These are phyloP conservation scores for Criorhina ranunculi DNA, from an alignment of 2,888 invertebrate genomes.

Conservation along the genomic window DNA sequence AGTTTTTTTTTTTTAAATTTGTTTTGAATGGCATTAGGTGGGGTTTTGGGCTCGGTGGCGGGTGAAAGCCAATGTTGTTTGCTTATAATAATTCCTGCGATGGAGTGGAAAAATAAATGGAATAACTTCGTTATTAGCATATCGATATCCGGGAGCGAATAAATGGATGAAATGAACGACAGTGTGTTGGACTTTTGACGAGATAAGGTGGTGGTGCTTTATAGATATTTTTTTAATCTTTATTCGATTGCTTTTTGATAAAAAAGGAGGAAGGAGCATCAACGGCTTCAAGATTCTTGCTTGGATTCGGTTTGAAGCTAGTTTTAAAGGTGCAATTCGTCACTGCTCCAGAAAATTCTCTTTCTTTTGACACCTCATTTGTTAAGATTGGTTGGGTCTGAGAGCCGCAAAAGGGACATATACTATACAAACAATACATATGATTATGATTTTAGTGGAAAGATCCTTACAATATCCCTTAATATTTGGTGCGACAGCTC, in stretches of 20 bases:
- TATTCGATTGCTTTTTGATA: constrained; percentile 23
- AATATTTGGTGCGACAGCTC: too few species aligned
- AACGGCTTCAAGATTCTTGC: too few species aligned
- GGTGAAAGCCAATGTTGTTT: constrained; percentile 64
- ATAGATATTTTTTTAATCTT: constrained; percentile 2
- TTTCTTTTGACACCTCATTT: too few species aligned
- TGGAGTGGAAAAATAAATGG: constrained; percentile 77
- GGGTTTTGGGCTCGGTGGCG: background rate
- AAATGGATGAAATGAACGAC: constrained; percentile 9
- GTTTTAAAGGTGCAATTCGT: too few species aligned
- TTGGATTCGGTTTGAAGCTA: too few species aligned
- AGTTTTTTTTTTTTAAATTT: constrained; percentile 65
- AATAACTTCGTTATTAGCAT: constrained; percentile 77
- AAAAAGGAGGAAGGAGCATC: background rate
- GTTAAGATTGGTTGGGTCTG: too few species aligned
- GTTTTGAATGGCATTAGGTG: constrained; percentile 69
- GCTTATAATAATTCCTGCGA: constrained; percentile 76
- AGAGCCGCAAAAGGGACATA: too few species aligned
- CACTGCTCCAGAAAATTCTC: too few species aligned
- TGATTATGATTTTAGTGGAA: too few species aligned
- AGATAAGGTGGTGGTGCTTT: constrained; percentile 48
- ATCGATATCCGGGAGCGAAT: constrained; percentile 68
- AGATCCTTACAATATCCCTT: too few species aligned
- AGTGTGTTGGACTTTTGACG: constrained; percentile 17
- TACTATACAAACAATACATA: too few species aligned